Evolutionary conservation across 30 jellyfish, hydroid and myxozoan species (phyloP), one percentile per base, ranked within the genome.

Genomic region (Catostylus mosaicus): DNA sequence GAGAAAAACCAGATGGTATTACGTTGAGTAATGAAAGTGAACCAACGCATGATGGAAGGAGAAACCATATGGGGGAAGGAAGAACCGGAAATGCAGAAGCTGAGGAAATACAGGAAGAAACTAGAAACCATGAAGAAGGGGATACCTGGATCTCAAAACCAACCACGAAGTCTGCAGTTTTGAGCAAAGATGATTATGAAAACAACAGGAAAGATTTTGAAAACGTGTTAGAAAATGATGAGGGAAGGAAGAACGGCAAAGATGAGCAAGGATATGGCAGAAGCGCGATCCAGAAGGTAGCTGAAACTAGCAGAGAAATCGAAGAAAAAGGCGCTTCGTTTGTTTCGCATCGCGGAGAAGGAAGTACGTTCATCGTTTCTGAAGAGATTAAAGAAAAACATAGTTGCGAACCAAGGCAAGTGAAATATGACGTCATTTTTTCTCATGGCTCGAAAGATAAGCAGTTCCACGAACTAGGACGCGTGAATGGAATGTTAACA

Each of bases 361-460:
- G 88, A 2, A 60, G 30, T 6, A 43, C 83, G 2, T 74, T 37
- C 26, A 52, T 77, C 46, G 50, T 32, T 63, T 32, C 88, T 2
- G 73, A 66, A 14, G 82, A 79, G 27, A 57, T 30, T 3, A 27
- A 56, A 31, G 32, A 67, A 30, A 52, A 54, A n/a, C 67, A 61
- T 29, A 60, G 62, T 14, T 94, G 99, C 75, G 59, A 46, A 0
- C 73, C 75, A 24, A 88, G 87, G 20, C 78, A 65, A 18, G 57
- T 88, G 2, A 30, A 29, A 56, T 34, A 71, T 3, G 85, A 63
- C 40, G 84, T 73, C 12, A 54, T 81, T 0, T 78, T 94, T 54
- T 77, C 67, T 19, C 84, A 78, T 29, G 94, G 96, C 30, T 35
- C 60, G 19, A 78, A 84, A 26, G 90, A 83, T 1, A 95, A 94